Base-by-base conservation (phyloP, 64 coral and sea anemone genomes). In the Trachythela sp. region DNA sequence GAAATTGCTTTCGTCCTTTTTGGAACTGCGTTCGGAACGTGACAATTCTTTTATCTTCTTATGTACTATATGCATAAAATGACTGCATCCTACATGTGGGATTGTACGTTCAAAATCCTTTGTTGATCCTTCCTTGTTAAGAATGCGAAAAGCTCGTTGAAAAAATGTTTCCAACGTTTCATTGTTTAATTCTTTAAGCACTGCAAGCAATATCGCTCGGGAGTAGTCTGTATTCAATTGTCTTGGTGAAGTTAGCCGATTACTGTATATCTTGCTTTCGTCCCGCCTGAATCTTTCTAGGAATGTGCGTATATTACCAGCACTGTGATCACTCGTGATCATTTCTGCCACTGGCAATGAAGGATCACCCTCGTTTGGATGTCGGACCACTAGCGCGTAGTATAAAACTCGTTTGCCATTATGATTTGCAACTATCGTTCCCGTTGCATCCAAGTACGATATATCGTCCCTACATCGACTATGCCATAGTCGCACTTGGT, bases 401-500 rank as follows among this genome's bases (percentile, higher is more conserved):
- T 90, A 90, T 31, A 90, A 70, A 60, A 90, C 80, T n/a, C 80
- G 33, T 26, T 85, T 89, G 27, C 48, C 71, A 0, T 30, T 40
- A 40, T 48, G 48, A 48, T 89, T 83, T 13, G 40, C 70, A 20
- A 89, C 39, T 13, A 89, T 20, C 1, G 42, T 89, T 13, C 88
- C 88, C 7, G 88, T 83, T 35, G 88, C 88, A 83, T 89, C 88
- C 7, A 89, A 36, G 36, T 48, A 83, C 14, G 88, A 58, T 8
- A 90, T 54, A 39, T 90, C 89, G 0, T 85, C 54, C 3, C 32
- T 67, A 18, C 89, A 90, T 22, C 83, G 11, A 31, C 39, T 31
- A n/a, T 90, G 89, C 89, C 77, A 90, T 42, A 90, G 40, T n/a
- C 89, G 48, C 54, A 90, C 54, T 39, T 90, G 89, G 54, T 76